Evolutionary conservation across 2,113 vertebrate species (phyloP).

Genomic region (Falco punctatus): DNA sequence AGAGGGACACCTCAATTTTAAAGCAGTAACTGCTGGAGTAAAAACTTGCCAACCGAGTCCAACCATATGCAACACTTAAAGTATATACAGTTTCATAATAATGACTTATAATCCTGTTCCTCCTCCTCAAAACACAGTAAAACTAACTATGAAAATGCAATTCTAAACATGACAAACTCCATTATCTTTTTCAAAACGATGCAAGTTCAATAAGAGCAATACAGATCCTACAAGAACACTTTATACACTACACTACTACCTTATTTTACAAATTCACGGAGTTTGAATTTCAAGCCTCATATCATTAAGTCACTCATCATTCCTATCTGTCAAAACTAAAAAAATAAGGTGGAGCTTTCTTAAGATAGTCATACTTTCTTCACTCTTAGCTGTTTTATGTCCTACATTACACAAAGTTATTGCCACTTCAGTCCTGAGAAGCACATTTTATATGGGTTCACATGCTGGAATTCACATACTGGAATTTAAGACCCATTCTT

Average conservation of each 20-base stretch:
- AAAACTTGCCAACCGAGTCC: background rate
- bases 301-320: background rate
- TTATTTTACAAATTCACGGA: background rate
- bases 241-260: background rate
- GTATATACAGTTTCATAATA: fast-evolving
- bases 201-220: background rate
- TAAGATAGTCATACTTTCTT: background rate
- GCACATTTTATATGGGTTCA: background rate
- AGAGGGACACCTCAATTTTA: background rate
- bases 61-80: background rate
- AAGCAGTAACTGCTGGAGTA: background rate
- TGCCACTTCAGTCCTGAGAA: background rate
- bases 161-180: background rate
- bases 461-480: background rate
- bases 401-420: background rate
- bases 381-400: background rate
- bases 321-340: background rate
- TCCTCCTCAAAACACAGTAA: background rate
- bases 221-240: background rate
- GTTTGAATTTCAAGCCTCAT: background rate
- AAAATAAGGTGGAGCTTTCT: background rate
- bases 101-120: background rate
- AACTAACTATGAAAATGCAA: background rate
- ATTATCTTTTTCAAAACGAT: background rate
- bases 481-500: background rate